Evolutionary conservation across 2,888 invertebrate species (phyloP), one percentile per base, ranked within the genome.

Genomic region (Eupithecia tripunctaria): DNA sequence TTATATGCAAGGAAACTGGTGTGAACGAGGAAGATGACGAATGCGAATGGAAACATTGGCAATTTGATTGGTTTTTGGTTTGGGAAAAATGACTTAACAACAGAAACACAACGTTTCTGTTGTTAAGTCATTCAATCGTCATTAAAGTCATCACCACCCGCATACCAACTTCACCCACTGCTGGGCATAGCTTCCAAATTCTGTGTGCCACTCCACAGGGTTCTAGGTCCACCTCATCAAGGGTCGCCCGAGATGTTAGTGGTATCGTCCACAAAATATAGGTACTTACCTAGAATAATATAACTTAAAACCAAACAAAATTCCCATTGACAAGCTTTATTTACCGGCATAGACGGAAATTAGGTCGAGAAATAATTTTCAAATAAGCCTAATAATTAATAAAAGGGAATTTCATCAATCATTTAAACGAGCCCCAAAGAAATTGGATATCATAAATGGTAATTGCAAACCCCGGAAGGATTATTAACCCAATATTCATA

Each of bases 361-460:
- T 21, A 51, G 51, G 51, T 21, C 51, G 8, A 21, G 10, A 51
- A 21, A 38, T 36, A 47, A 29, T 2, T 29, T 29, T 5, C 29
- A 29, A 29, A 29, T 29, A 29, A 51, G 51, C 21, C 10, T 21
- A 21, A 51, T 51, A 21, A 21, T 56, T 56, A 56, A 25, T 21
- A 56, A 70, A 73, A 25, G 14, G 29, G 43, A 74, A 74, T 68
- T 21, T 41, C 27, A 72, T 74, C 76, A 77, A 77, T 74, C 67
- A 59, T 67, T 38, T 14, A 66, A 74, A 77, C 73, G 68, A 72
- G 71, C 68, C 68, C 66, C 68, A 68, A 68, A 67, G 62, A 66
- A 73, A 74, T 72, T 72, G 66, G 68, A 66, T 66, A 64, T 62
- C 73, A 67, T 64, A 74, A 78, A 77, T 68, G 67, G 38, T 73